A percentile compares a stretch with the other conserved stretches of the same genome.
phyloP scores from a whole-genome alignment of 2,797 vertebrate species.

The Scleropages formosus region DNA sequence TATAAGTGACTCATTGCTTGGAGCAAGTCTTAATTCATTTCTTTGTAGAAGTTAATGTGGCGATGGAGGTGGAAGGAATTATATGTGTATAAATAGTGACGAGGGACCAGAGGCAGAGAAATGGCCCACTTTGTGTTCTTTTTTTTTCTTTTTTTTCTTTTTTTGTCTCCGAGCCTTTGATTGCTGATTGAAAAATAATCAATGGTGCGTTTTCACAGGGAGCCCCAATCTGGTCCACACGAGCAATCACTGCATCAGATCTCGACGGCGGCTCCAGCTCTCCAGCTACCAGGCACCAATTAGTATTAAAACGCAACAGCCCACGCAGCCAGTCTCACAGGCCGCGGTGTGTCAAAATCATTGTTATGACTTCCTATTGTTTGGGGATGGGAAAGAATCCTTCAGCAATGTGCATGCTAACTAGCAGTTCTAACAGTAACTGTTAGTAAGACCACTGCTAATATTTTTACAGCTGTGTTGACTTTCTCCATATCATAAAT shows the following conservation, averaged over 20 bases:
- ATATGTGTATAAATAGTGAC: not conserved
- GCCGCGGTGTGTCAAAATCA: not conserved
- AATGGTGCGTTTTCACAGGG: not conserved
- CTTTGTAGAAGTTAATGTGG: conserved; percentile 1
- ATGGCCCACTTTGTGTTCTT: not conserved
- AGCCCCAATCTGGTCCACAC: not conserved
- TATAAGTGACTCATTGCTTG: not conserved
- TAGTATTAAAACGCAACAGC: conserved; percentile 1
- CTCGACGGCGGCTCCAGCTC: conserved; percentile 12
- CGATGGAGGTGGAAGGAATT: not conserved
- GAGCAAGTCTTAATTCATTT: conserved; percentile 17
- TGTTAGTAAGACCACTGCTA: no score
- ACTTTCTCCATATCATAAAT: not conserved
- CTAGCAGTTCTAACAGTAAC: not conserved
- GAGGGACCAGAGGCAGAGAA: not conserved
- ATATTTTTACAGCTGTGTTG: no score
- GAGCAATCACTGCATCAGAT: not conserved
- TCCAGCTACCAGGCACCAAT: conserved; percentile 22
- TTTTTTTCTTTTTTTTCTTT: no score
- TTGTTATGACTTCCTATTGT: not conserved
- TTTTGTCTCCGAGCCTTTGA: not conserved
- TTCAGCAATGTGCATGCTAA: not conserved
- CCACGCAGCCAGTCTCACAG: not conserved
- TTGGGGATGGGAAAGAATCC: not conserved
- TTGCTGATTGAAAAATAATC: not conserved